phyloP scores from a whole-genome alignment of 2,113 vertebrate species.

The Podiceps cristatus region DNA sequence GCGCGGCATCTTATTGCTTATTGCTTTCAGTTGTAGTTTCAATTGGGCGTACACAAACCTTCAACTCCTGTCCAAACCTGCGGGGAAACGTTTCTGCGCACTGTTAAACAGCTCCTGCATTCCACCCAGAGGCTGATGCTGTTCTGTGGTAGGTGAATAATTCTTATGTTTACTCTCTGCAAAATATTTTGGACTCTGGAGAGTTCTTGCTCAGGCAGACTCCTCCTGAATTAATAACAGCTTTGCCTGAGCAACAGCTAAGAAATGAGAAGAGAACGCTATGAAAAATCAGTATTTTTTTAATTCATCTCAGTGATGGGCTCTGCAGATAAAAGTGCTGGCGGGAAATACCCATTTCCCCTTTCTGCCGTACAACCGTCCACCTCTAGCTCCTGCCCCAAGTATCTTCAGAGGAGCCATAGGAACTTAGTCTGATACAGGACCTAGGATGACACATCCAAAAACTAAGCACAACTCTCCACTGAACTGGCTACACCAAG shows the following conservation, averaged over 20 bases:
- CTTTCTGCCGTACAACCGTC: neutral
- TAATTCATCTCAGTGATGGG: neutral
- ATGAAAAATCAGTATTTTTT: neutral
- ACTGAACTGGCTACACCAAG: neutral
- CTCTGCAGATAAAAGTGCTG: neutral
- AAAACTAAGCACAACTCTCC: neutral
- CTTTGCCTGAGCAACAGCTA: slow-evolving; percentile 38
- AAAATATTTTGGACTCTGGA: slow-evolving; percentile 39
- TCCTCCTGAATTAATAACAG: slow-evolving; percentile 59
- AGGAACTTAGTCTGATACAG: neutral
- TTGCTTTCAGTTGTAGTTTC: neutral
- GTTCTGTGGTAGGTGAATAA: slow-evolving; percentile 67
- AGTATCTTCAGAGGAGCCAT: neutral
- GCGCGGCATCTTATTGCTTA: neutral
- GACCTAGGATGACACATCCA: neutral
- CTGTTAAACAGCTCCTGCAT: slow-evolving; percentile 51
- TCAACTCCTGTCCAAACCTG: slow-evolving; percentile 13
- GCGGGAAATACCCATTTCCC: neutral
- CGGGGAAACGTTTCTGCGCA: neutral
- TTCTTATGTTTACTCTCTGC: slow-evolving; percentile 41
- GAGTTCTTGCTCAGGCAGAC: slow-evolving; percentile 35
- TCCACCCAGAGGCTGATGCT: slow-evolving; percentile 59
- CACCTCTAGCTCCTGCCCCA: neutral
- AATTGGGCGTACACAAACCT: neutral
- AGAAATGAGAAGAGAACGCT: neutral